A percentile compares a stretch with the other conserved stretches of the same genome.
Conservation (phyloP, 23 tunicate species). For the Oikopleura dioica region DNA sequence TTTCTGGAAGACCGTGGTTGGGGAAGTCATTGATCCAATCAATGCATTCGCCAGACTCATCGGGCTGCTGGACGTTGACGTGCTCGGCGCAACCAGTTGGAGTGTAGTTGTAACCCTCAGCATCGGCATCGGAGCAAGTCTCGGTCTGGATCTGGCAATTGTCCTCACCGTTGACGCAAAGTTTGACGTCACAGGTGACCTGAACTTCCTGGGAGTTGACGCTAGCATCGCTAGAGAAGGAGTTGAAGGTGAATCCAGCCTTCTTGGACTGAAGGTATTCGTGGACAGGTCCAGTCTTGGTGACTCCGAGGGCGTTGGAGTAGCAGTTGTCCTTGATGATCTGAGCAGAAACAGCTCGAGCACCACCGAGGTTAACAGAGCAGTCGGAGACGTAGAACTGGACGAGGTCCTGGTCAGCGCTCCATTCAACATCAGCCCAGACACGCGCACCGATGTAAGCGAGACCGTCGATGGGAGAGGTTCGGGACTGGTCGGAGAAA, state of each 20-base stretch:
- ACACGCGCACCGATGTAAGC: neutral
- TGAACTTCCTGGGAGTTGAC: neutral
- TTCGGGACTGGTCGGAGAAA: neutral
- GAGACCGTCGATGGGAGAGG: neutral
- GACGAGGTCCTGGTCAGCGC: neutral
- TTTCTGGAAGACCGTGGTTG: too few relatives aligned
- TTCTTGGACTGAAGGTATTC: neutral
- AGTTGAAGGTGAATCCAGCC: neutral
- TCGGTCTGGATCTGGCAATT: neutral
- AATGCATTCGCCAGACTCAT: too few relatives aligned
- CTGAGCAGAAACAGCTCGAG: neutral
- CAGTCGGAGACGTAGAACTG: neutral
- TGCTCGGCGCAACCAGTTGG: slow-evolving; percentile 1
- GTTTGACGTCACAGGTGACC: neutral
- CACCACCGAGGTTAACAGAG: neutral
- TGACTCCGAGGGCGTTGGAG: neutral
- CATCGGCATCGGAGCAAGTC: neutral
- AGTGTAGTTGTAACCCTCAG: neutral
- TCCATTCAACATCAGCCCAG: slow-evolving; percentile 11
- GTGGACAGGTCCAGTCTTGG: neutral
- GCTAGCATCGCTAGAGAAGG: neutral
- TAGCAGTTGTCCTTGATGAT: neutral
- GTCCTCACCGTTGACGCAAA: neutral
- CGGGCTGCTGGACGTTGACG: too few relatives aligned
- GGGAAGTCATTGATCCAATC: too few relatives aligned